Conservation (phyloP, 2,797 vertebrate species). For the Menidia menidia region DNA sequence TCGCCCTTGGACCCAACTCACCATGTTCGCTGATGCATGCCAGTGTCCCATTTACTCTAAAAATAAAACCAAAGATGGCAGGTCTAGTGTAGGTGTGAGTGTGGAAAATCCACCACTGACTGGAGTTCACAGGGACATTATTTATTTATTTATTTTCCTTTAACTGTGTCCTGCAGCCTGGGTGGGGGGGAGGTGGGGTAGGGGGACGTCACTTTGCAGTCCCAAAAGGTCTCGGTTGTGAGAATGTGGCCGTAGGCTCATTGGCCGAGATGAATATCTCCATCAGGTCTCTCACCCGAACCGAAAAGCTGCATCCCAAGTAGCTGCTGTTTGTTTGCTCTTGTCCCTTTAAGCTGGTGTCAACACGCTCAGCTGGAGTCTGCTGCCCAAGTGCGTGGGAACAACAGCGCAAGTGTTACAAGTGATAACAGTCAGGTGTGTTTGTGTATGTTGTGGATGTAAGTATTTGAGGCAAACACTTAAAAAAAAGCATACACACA, state of each 20-base stretch:
- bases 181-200: not conserved
- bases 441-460: conserved; percentile 25
- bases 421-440: conserved; percentile 49
- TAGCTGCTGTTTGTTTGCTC: conserved; percentile 16
- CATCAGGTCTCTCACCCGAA: conserved; percentile 6
- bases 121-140: not conserved
- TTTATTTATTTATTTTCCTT: no score
- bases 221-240: not conserved
- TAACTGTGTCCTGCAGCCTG: not conserved
- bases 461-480: conserved; percentile 20
- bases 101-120: conserved; percentile 14
- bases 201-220: not conserved
- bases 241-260: not conserved
- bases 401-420: conserved; percentile 50
- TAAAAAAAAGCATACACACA: not conserved
- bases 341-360: conserved; percentile 13
- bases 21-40: not conserved
- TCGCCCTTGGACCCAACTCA: not conserved
- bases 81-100: not conserved
- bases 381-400: conserved; percentile 37
- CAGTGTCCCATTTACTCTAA: not conserved
- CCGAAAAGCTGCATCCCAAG: conserved; percentile 14
- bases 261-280: not conserved
- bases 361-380: conserved; percentile 33
- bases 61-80: conserved; percentile 10